Base-by-base conservation (phyloP, 1,140 invertebrate genomes). In the Scaptomyza graminum region DNA sequence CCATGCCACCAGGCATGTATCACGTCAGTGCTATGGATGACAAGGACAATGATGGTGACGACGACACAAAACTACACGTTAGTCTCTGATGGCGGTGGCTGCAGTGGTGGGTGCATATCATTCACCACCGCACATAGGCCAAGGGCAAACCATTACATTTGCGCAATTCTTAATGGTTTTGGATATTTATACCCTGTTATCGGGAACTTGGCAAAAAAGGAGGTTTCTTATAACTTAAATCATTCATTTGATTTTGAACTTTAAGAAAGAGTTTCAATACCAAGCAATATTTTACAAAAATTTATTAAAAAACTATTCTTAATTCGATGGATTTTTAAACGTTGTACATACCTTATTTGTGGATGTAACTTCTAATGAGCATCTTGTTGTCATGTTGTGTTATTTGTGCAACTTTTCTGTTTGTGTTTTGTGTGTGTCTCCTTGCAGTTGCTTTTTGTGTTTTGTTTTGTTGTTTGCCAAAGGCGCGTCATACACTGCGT, bases 101-200 rank as follows among this genome's bases (percentile, higher is more conserved):
- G 28, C 6, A 6, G 7, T 5, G 31, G 31, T 34, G 31, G 31
- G 31, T 7, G 31, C 31, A 34, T 11, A 34, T 34, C 31, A 34
- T 34, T 41, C 37, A 52, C 43, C 41, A 61, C 65, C 65, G 37
- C 70, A 69, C 74, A 79, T 77, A 75, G 79, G 75, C 75, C 80
- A 83, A 84, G 84, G 72, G 60, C 72, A 83, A 84, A 72, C 79
- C 79, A 75, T 70, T 74, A 74, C 78, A 81, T 81, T 81, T 81
- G 79, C 41, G 63, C 64, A 82, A 82, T 74, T 74, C 37, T n/a
- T 81, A 69, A 77, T 72, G 79, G 64, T 82, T 82, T 82, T 54
- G 61, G 79, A 49, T 12, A 25, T 15, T n/a, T 5, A 65, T 65
- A 56, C 62, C 52, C 59, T 5, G 31, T 9, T 6, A 7, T 6